A percentile compares a stretch with the other conserved stretches of the same genome.
Conservation (phyloP, 2,888 invertebrate genomes). For the Plagodis dolabraria region DNA sequence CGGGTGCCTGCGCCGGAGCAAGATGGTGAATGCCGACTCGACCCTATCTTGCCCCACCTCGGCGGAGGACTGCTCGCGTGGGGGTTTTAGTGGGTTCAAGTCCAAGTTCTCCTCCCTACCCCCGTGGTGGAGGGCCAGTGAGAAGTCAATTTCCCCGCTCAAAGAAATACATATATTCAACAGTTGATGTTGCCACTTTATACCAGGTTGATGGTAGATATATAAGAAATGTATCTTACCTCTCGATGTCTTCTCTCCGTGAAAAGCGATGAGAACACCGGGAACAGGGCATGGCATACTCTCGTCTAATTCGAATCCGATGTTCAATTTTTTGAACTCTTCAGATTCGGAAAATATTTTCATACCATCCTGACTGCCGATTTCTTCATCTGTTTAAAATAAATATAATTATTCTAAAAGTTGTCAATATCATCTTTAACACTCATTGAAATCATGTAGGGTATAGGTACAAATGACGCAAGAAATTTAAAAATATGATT, state of each 20-base stretch:
- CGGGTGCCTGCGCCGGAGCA: too few relatives aligned
- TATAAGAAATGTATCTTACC: slow-evolving; percentile 78
- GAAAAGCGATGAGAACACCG: slow-evolving; percentile 69
- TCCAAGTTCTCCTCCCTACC: too few relatives aligned
- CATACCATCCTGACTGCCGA: slow-evolving; percentile 90
- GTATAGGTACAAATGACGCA: too few relatives aligned
- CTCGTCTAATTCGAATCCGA: slow-evolving; percentile 93
- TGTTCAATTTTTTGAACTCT: slow-evolving; percentile 88
- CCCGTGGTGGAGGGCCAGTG: too few relatives aligned
- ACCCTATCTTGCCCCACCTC: too few relatives aligned
- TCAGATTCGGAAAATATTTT: slow-evolving; percentile 85
- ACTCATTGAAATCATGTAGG: too few relatives aligned
- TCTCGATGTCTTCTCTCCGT: slow-evolving; percentile 88
- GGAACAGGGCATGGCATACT: slow-evolving; percentile 72
- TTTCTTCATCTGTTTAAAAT: slow-evolving; percentile 87
- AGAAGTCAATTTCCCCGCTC: too few relatives aligned
- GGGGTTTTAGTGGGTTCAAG: too few relatives aligned
- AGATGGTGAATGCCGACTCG: too few relatives aligned
- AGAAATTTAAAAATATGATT: too few relatives aligned
- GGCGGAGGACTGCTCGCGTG: too few relatives aligned
- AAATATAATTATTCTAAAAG: not conserved
- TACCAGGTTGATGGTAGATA: not conserved
- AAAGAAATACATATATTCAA: not conserved
- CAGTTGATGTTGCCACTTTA: not conserved
- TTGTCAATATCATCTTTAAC: too few relatives aligned